Evolutionary conservation across 2,888 invertebrate genomes (phyloP).

Genomic region (Elmis aenea): DNA sequence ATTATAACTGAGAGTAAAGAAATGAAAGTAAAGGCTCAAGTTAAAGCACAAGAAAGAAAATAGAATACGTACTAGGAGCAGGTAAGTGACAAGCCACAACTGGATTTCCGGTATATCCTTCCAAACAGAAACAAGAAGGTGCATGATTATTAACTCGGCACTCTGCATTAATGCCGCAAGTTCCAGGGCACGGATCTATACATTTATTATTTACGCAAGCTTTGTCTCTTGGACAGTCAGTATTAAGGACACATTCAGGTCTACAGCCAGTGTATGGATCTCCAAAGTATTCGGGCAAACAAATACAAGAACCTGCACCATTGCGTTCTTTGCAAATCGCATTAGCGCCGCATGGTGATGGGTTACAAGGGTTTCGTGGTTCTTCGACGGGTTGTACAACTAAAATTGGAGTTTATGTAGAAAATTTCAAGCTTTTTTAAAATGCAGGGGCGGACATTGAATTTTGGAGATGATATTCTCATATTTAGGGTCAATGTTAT

Average conservation of each 20-base stretch:
- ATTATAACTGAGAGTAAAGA: conserved; percentile 41
- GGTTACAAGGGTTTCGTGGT: conserved; percentile 73
- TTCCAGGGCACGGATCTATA: conserved; percentile 74
- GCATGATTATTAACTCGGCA: conserved; percentile 78
- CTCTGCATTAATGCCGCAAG: conserved; percentile 74
- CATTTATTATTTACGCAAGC: conserved; percentile 85
- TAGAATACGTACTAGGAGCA: conserved; percentile 31
- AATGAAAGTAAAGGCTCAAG: no score
- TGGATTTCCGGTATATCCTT: conserved; percentile 76
- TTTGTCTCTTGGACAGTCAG: conserved; percentile 69
- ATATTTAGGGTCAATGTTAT: not conserved
- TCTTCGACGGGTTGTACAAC: conserved; percentile 56
- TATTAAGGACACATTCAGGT: conserved; percentile 80
- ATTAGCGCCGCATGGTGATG: conserved; percentile 83
- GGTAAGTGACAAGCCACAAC: conserved; percentile 46
- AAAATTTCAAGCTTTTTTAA: not conserved
- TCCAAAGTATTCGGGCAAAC: conserved; percentile 76
- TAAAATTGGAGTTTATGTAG: no score
- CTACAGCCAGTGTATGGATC: conserved; percentile 83
- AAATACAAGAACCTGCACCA: conserved; percentile 78
- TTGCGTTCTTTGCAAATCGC: conserved; percentile 77
- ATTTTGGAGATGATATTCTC: conserved; percentile 4
- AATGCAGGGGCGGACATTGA: no score
- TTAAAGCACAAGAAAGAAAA: conserved; percentile 6
- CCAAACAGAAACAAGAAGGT: conserved; percentile 73